Conservation (phyloP, 2,888 invertebrate genomes). For the Pseudanteris insignis region DNA sequence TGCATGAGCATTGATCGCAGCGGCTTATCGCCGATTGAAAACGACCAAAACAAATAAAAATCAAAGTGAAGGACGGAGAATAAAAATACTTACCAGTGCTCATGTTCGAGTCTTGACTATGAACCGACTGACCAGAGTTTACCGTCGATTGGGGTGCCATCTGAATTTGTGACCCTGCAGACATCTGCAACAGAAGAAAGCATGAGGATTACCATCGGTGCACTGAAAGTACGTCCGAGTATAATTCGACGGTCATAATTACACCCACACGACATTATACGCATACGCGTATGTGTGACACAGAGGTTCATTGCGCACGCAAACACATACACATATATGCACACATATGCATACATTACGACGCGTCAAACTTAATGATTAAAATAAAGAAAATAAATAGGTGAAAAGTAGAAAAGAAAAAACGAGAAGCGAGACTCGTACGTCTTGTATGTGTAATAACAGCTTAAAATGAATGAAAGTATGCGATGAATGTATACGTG, state of each 20-base stretch:
- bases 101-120: conserved; percentile 98
- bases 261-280: conserved; percentile 14
- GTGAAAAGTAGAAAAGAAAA: too few species aligned
- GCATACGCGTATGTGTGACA: not conserved
- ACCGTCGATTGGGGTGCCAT: conserved; percentile 94
- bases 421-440: too few species aligned
- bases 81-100: conserved; percentile 80
- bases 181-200: conserved; percentile 77
- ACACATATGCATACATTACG: not conserved
- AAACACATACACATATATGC: not conserved
- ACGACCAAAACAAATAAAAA: not conserved
- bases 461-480: too few species aligned
- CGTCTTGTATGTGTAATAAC: too few species aligned
- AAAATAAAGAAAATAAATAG: too few species aligned
- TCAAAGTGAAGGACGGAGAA: conserved; percentile 1
- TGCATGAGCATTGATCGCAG: too few species aligned
- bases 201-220: conserved; percentile 30
- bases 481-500: too few species aligned
- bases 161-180: conserved; percentile 96
- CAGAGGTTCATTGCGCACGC: not conserved
- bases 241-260: conserved; percentile 18
- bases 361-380: too few species aligned
- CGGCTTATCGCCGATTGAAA: not conserved
- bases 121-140: conserved; percentile 83
- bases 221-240: conserved; percentile 2